Base-by-base conservation (phyloP, 2,113 vertebrate species). In the Menura novaehollandiae region DNA sequence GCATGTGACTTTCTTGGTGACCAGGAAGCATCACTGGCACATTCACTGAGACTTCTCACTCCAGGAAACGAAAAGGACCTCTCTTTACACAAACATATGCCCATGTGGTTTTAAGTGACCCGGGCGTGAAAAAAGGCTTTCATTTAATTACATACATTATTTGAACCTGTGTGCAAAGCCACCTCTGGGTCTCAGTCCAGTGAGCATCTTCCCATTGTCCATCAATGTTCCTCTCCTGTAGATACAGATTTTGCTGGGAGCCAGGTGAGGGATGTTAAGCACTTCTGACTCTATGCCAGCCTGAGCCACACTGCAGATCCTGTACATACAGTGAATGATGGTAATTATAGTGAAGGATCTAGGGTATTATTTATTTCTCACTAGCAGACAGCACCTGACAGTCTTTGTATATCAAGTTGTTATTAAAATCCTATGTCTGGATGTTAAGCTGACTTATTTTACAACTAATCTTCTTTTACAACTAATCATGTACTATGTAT, bases 371-470 rank as follows among this genome's bases (percentile, higher is more conserved):
- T 97, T 97, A 97, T 97, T 96, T 98, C 91, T 93, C 95, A 88
- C 62, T 69, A 97, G 89, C 77, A 97, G 94, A 96, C 88, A 97
- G 89, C 46, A 91, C 71, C 94, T 97, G 88, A 95, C 91, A 97
- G 84, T 95, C 93, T 97, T 97, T 96, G 72, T 97, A 94, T 96
- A 97, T 97, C 92, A 97, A 97, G 85, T 93, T 97, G 92, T 97
- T 97, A 97, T 96, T 97, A 97, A 98, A 97, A 97, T 95, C 90
- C 85, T 97, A 39, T 96, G 77, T 88, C 74, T 96, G 88, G 82
- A 94, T 97, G 64, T 85, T 96, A 98, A 97, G 72, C 81, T 96
- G 95, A 98, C 79, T 97, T 97, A 97, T 94, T 97, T 95, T 96
- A 94, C 52, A 97, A 88, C 89, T 96, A 98, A 98, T 97, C 97